A percentile compares a stretch with the other conserved stretches of the same genome.
These are phyloP conservation scores for Harpegnathos saltator DNA, from an alignment of 1,140 invertebrate genomes.

Conservation along the genomic window DNA sequence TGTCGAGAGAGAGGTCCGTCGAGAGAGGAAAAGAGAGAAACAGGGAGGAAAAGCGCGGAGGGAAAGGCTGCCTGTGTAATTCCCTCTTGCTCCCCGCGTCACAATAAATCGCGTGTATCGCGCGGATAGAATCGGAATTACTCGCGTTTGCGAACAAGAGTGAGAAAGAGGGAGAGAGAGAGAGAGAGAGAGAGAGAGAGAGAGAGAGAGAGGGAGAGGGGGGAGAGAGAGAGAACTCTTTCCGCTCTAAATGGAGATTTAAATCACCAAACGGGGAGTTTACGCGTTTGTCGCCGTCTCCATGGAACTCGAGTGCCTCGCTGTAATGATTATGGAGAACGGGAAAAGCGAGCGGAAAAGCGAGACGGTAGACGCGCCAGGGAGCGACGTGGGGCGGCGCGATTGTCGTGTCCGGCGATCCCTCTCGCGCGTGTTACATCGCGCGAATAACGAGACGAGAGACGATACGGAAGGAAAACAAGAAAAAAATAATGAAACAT, in stretches of 20 bases:
- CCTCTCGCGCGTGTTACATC: not conserved
- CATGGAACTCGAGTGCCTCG: slow-evolving; percentile 1
- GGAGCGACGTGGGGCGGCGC: not conserved
- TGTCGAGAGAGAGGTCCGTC: no score
- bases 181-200: not conserved
- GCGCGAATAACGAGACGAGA: not conserved
- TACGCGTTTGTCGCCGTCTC: slow-evolving; percentile 9
- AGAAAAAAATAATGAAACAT: no score
- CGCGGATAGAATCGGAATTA: slow-evolving; percentile 38
- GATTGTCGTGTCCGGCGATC: not conserved
- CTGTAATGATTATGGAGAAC: slow-evolving; percentile 19
- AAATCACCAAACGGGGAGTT: slow-evolving; percentile 24
- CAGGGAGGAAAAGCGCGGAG: not conserved
- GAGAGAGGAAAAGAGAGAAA: no score
- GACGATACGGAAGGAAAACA: not conserved
- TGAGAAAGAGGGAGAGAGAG: not conserved
- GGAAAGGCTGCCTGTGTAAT: not conserved
- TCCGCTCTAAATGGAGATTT: slow-evolving; percentile 46
- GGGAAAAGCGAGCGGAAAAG: slow-evolving; percentile 4
- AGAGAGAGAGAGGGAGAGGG: no score
- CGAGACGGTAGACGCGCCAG: no score
- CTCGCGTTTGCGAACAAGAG: not conserved
- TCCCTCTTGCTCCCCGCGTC: not conserved
- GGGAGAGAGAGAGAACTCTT: not conserved
- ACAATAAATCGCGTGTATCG: slow-evolving; percentile 46